phyloP scores from a whole-genome alignment of 2,113 vertebrate genomes.

The Patagioenas fasciata region DNA sequence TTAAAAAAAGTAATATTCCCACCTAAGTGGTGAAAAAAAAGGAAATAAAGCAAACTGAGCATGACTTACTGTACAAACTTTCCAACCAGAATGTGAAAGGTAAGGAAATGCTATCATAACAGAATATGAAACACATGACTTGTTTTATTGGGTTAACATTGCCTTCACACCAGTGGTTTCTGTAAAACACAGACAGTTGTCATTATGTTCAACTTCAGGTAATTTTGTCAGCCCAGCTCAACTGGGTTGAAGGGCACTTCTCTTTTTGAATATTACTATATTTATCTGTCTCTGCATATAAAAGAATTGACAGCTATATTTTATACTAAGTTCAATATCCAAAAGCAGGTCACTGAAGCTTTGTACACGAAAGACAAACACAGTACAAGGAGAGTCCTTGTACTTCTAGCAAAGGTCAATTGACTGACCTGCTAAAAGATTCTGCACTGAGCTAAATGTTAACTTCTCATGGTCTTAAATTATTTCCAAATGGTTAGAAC shows the following conservation, averaged over 20 bases:
- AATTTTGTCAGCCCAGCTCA: conserved; percentile 36
- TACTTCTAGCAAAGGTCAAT: neutral
- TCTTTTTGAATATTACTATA: conserved; percentile 3
- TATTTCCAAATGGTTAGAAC: neutral
- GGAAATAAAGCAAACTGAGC: neutral
- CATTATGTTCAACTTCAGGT: conserved; percentile 39
- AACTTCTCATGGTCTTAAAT: neutral
- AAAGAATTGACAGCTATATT: neutral
- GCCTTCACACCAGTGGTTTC: neutral
- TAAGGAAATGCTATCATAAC: neutral
- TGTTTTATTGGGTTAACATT: neutral
- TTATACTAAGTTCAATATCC: neutral
- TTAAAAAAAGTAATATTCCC: neutral
- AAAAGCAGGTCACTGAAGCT: neutral
- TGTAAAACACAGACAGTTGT: neutral
- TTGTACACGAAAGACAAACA: neutral
- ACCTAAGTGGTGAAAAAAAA: neutral
- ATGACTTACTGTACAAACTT: neutral
- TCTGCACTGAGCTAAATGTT: neutral
- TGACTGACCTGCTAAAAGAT: neutral
- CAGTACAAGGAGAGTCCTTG: neutral
- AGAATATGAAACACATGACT: conserved; percentile 22
- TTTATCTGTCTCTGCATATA: neutral
- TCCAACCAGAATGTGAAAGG: neutral
- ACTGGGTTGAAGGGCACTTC: conserved; percentile 39